phyloP scores from a whole-genome alignment of 2,797 vertebrate species.

The Centroberyx gerrardi region DNA sequence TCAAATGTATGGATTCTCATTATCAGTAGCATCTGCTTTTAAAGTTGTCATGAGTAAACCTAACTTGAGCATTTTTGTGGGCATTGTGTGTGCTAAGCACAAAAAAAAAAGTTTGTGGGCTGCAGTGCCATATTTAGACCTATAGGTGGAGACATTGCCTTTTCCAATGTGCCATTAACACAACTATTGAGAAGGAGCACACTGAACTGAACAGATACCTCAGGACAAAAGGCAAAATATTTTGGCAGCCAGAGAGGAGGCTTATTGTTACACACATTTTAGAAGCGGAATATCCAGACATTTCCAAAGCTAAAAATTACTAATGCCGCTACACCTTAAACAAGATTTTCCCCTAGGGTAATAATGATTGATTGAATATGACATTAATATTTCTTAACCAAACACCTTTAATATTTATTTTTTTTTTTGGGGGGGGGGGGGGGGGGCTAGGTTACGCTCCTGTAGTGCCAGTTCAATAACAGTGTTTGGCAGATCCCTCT shows the following conservation, averaged over 20 bases:
- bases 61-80: not conserved
- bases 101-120: not conserved
- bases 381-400: slow-evolving; percentile 86
- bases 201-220: slow-evolving; percentile 71
- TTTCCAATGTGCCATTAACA: slow-evolving; percentile 45
- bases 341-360: slow-evolving; percentile 80
- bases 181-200: slow-evolving; percentile 23
- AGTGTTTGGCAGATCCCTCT: slow-evolving; percentile 80
- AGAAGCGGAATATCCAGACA: slow-evolving; percentile 76
- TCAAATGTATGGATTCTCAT: not conserved
- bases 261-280: slow-evolving; percentile 82
- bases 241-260: slow-evolving; percentile 82
- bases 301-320: slow-evolving; percentile 84
- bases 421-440: slow-evolving; percentile 54
- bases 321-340: slow-evolving; percentile 85
- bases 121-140: slow-evolving; percentile 60
- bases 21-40: not conserved
- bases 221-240: slow-evolving; percentile 83
- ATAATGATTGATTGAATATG: slow-evolving; percentile 87
- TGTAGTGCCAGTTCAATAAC: slow-evolving; percentile 80
- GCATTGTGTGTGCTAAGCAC: not conserved
- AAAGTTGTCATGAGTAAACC: not conserved
- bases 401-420: slow-evolving; percentile 82
- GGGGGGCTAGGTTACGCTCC: slow-evolving; percentile 76
- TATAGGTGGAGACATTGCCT: slow-evolving; percentile 85